Evolutionary conservation across 2,113 vertebrate species (phyloP).

Genomic region (Edolisoma coerulescens): DNA sequence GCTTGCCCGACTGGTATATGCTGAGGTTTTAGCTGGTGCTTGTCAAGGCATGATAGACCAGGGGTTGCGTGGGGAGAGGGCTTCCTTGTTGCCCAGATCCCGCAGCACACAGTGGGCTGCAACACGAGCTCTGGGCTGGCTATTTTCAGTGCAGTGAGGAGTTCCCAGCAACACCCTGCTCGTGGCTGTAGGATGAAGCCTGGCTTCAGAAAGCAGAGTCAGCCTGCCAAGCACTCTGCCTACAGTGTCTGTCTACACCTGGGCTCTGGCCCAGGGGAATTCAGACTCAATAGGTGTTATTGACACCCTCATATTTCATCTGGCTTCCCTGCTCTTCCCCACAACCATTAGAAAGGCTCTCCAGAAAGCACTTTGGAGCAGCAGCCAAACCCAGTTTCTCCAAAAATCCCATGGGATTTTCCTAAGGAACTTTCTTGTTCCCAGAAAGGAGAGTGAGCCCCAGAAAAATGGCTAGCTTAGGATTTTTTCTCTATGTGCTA

Average conservation of each 20-base stretch:
- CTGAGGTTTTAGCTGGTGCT: not conserved
- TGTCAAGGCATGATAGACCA: not conserved
- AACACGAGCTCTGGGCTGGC: fast-evolving
- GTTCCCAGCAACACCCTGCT: not conserved
- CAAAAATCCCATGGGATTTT: not conserved
- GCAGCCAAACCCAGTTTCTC: not conserved
- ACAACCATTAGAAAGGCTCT: not conserved
- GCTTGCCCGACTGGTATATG: not conserved
- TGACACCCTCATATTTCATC: not conserved
- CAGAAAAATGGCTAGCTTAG: not conserved
- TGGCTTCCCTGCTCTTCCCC: not conserved
- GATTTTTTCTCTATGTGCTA: not conserved
- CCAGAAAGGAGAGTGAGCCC: not conserved
- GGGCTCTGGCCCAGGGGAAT: not conserved
- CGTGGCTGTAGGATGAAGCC: not conserved
- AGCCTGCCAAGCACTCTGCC: not conserved
- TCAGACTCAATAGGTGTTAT: not conserved
- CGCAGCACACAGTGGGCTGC: not conserved
- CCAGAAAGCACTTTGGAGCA: not conserved
- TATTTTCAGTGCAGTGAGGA: not conserved
- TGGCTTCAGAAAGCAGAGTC: not conserved
- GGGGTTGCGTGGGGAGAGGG: not conserved
- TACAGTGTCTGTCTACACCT: not conserved
- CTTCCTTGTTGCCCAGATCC: not conserved
- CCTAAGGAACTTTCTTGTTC: not conserved